Conservation (phyloP, 2,797 vertebrate species). For the Falco peregrinus region DNA sequence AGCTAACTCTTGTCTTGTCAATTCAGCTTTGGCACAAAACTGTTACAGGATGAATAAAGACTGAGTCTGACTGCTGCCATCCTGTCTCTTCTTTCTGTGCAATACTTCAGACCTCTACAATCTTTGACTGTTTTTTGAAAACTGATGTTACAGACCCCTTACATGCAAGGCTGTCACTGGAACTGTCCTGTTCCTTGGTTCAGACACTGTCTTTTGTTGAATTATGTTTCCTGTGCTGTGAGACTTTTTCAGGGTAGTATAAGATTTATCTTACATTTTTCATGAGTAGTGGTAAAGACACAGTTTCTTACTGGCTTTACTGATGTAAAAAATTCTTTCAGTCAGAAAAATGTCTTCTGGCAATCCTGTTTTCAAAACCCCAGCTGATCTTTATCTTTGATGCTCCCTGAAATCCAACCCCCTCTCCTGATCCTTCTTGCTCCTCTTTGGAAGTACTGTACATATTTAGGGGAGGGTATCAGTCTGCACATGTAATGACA, state of each 20-base stretch:
- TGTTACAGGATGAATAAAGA: neutral
- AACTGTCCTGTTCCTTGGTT: neutral
- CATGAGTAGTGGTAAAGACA: neutral
- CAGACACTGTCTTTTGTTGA: neutral
- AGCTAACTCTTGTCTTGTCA: neutral
- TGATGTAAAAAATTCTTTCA: neutral
- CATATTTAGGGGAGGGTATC: neutral
- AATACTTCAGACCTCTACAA: neutral
- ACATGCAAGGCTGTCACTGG: neutral
- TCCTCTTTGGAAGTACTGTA: neutral
- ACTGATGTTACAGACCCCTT: neutral
- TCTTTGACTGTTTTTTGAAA: neutral
- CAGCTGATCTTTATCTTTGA: neutral
- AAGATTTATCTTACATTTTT: neutral
- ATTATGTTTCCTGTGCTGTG: neutral
- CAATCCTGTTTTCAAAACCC: neutral
- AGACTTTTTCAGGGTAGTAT: neutral
- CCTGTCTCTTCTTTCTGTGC: neutral
- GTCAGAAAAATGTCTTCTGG: neutral
- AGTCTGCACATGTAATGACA: neutral
- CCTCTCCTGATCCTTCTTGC: neutral
- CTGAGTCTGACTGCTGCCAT: neutral
- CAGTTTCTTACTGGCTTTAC: neutral
- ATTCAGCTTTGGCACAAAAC: neutral
- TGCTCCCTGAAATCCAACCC: rapidly evolving